These are phyloP conservation scores for Temnothorax nylanderi DNA, from an alignment of 1,140 invertebrate genomes.

Conservation along the genomic window DNA sequence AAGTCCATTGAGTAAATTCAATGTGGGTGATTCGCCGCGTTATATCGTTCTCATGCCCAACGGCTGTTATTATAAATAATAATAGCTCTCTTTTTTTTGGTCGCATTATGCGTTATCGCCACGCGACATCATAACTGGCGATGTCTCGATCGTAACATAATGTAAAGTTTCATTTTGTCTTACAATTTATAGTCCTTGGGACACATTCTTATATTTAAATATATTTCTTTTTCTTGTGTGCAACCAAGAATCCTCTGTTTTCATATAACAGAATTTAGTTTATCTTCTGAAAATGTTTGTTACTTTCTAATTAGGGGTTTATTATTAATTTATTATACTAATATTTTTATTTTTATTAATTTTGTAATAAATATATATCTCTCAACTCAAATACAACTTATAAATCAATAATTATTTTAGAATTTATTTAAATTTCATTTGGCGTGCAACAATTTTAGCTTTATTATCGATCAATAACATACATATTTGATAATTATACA, in stretches of 20 bases:
- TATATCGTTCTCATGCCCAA: constrained; percentile 5
- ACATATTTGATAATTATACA: background rate
- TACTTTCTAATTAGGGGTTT: background rate
- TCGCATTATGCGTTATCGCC: constrained; percentile 18
- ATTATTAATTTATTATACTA: background rate
- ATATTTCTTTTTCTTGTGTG: background rate
- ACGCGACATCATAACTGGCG: constrained; percentile 14
- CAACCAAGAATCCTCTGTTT: background rate
- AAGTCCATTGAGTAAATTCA: constrained; percentile 41
- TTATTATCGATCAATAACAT: background rate
- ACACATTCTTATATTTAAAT: constrained; percentile 1
- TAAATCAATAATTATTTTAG: background rate
- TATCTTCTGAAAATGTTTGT: background rate
- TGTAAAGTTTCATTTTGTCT: constrained; percentile 1
- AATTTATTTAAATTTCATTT: background rate
- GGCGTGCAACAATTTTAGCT: background rate
- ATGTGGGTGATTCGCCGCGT: background rate
- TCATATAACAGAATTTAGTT: background rate
- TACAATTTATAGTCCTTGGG: constrained; percentile 4
- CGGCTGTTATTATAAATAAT: constrained; percentile 36
- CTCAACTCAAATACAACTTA: background rate
- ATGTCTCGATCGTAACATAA: constrained; percentile 5
- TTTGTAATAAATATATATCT: background rate
- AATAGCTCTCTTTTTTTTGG: background rate
- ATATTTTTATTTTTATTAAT: background rate